Evolutionary conservation across 2,797 vertebrate genomes (phyloP).

Genomic region (Notamacropus eugenii): DNA sequence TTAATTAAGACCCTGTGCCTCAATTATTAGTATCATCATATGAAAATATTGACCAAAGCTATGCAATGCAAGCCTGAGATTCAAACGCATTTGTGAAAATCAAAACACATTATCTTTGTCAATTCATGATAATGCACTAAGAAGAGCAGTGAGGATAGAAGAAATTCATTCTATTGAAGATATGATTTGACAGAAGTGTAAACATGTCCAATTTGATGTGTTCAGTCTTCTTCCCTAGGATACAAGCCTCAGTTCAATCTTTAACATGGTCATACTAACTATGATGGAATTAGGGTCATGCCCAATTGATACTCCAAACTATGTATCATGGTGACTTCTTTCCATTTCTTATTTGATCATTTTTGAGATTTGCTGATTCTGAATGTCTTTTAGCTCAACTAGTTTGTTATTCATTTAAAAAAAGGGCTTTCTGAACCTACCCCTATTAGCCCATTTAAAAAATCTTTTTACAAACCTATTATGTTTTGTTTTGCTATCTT

Average conservation of each 20-base stretch:
- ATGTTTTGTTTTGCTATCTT: not conserved
- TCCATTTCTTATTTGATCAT: not conserved
- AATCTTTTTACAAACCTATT: not conserved
- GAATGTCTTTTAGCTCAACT: not conserved
- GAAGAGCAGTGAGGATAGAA: not conserved
- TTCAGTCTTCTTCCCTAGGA: not conserved
- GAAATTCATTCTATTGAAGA: not conserved
- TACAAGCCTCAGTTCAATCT: not conserved
- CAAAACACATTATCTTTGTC: not conserved
- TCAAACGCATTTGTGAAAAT: conserved; percentile 39
- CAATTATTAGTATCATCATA: not conserved
- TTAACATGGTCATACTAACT: not conserved
- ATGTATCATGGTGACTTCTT: conserved; percentile 2
- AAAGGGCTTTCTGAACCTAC: not conserved
- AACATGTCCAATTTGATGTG: conserved; percentile 8
- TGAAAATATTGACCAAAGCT: conserved; percentile 31
- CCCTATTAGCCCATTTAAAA: not conserved
- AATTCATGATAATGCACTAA: not conserved
- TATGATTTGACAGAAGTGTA: not conserved
- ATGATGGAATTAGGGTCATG: not conserved
- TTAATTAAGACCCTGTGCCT: conserved; percentile 59
- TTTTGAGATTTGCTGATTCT: not conserved
- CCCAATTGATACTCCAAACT: not conserved
- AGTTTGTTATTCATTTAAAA: conserved; percentile 28
- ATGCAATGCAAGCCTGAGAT: conserved; percentile 10